Base-by-base conservation (phyloP, 2,113 vertebrate species). In the Anguilla rostrata region DNA sequence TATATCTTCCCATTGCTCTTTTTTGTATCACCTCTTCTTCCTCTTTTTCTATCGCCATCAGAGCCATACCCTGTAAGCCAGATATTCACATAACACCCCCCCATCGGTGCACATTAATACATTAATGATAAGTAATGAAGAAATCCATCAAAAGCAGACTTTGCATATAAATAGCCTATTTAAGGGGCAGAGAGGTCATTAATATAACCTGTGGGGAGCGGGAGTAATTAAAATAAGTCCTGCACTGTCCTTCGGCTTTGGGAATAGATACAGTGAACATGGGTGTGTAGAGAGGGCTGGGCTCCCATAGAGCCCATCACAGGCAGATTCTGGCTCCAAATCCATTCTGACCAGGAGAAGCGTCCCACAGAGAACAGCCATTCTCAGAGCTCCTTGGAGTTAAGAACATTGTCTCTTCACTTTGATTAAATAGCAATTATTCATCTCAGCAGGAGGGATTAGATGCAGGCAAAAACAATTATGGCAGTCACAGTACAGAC, bases 101-200 rank as follows among this genome's bases (percentile, higher is more conserved):
- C 91, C 92, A 90, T 63, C 78, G 66, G 39, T 78, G 88, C 92
- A 94, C 94, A 94, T 91, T 95, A 92, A 94, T 92, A 94, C 90
- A 95, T 96, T 95, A 95, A 91, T 92, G 93, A 94, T 95, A 94
- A 96, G 95, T 95, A 94, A 96, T 95, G 95, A 95, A 93, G 92
- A 94, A 95, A 95, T 94, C 94, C 93, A 95, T 96, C 94, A 94
- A 92, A 85, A 91, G 89, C 87, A 92, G 94, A 92, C 94, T 94
- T 95, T 96, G 95, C 95, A 96, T 96, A 96, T 96, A 96, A 94
- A 96, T 95, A 94, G 95, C 94, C 95, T 95, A 94, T 93, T 96
- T 96, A 96, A 94, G 92, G 89, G 86, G 89, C 91, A 91, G 92
- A 83, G 88, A 89, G 29, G 84, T 91, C 90, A 94, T 96, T 95